phyloP scores from a whole-genome alignment of 2,888 invertebrate species.

The Acrocyrtus sp. region DNA sequence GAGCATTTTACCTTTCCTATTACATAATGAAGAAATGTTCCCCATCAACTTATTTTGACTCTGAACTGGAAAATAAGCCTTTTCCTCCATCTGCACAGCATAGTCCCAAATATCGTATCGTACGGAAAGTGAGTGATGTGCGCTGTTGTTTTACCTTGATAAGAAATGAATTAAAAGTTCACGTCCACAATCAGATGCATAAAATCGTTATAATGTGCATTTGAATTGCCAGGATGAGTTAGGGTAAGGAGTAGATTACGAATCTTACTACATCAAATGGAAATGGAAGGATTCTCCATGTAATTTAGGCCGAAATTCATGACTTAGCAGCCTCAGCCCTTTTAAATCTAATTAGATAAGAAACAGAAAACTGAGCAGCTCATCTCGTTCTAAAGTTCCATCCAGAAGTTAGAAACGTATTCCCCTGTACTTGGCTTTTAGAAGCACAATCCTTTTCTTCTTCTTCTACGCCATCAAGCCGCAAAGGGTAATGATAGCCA shows the following conservation, averaged over 20 bases:
- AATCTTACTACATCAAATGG: no score
- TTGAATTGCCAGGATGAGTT: no score
- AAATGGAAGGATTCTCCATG: no score
- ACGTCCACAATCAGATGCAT: no score
- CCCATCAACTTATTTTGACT: background rate
- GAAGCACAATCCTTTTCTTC: slow-evolving; percentile 9
- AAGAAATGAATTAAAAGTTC: slow-evolving; percentile 26
- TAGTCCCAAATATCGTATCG: no score
- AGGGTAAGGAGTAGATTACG: no score
- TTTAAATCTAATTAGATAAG: slow-evolving; percentile 31
- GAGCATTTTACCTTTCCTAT: background rate
- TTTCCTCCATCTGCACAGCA: slow-evolving; percentile 12
- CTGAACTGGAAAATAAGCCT: slow-evolving; percentile 1
- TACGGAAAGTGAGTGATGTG: no score
- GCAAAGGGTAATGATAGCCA: slow-evolving; percentile 60
- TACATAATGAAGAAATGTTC: background rate
- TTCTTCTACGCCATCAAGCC: slow-evolving; percentile 25
- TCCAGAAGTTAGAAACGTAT: background rate
- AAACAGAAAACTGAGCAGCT: background rate
- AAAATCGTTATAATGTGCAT: no score
- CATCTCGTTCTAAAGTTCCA: slow-evolving; percentile 2
- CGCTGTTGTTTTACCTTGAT: slow-evolving; percentile 31
- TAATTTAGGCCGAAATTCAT: no score
- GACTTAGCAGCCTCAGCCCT: background rate
- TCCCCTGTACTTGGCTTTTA: background rate